Evolutionary conservation across 2,797 vertebrate genomes (phyloP).

Genomic region (Anas bahamensis): DNA sequence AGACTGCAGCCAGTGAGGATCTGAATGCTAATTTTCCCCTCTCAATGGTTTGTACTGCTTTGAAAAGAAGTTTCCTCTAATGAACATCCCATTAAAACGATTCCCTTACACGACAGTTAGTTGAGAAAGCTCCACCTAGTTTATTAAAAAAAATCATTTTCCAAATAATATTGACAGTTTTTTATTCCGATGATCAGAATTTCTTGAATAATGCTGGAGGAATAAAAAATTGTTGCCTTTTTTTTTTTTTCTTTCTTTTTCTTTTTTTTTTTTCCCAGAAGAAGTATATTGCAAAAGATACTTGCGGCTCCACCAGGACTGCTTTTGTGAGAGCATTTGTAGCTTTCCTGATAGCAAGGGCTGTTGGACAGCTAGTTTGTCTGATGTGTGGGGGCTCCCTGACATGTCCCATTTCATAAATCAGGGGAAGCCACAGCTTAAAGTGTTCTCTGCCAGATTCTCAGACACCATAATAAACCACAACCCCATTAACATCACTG

Average conservation of each 20-base stretch:
- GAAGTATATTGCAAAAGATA: not conserved
- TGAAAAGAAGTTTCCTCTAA: not conserved
- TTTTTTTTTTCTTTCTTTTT: not conserved
- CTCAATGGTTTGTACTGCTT: not conserved
- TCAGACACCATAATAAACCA: not conserved
- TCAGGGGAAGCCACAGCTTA: not conserved
- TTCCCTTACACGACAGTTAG: not conserved
- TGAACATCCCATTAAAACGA: not conserved
- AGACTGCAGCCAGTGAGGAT: slow-evolving; percentile 35
- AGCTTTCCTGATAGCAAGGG: not conserved
- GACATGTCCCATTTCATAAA: not conserved
- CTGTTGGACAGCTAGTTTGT: not conserved
- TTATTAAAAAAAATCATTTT: not conserved
- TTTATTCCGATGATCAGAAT: not conserved
- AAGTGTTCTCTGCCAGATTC: not conserved
- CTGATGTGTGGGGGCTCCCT: not conserved
- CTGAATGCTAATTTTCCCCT: slow-evolving; percentile 58
- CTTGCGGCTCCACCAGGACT: not conserved
- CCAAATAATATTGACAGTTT: not conserved
- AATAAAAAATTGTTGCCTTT: not conserved
- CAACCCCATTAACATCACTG: not conserved
- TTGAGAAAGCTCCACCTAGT: not conserved
- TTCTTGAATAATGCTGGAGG: not conserved
- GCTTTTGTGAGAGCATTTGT: not conserved
- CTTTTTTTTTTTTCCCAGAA: not conserved